Evolutionary conservation across 2,113 vertebrate species (phyloP), one percentile per base, ranked within the genome.

Genomic region (Hydrochoerus hydrochaeris): DNA sequence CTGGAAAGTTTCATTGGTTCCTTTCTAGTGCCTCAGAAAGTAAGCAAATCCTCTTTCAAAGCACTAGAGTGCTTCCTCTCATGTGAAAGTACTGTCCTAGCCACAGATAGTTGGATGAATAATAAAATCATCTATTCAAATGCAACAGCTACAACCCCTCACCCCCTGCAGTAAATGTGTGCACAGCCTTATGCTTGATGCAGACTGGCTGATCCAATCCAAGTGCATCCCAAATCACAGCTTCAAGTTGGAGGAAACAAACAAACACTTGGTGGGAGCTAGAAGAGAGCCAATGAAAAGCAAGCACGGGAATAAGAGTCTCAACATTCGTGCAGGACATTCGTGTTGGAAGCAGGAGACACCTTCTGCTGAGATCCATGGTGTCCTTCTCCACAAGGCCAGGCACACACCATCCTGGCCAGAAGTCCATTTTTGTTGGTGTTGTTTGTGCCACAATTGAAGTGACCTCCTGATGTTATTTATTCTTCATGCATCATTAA

Each of bases 401-500:
- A n/a, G 5, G 1, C 20, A 14, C 20, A 14, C 13, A 11, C 17
- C 38, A 0, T 7, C 7, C 32, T 24, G 35, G 1, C 32, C 54
- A 20, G 13, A 41, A 20, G 35, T 41, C 3, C 8, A 2, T 46
- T 78, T 19, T 20, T 30, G 35, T 10, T 10, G 93, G 89, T 32
- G 44, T 35, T 71, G 3, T 67, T n/a, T 78, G 52, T 67, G 35
- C 24, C 20, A 28, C 28, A 60, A 0, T 26, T 4, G 35, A n/a
- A 13, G 4, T 22, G 13, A 13, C 60, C 82, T 90, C 14, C 58
- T 82, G 28, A 10, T 30, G 80, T 12, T n/a, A 5, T 75, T 82
- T 93, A 86, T 57, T 78, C 19, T 69, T 80, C 46, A 19, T 19
- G 4, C 41, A 38, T 20, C 26, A 24, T 88, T 46, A 71, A 82